A percentile compares a stretch with the other conserved stretches of the same genome.
Evolutionary conservation across 2,113 vertebrate species (phyloP).

Genomic region (Oceanites oceanicus): DNA sequence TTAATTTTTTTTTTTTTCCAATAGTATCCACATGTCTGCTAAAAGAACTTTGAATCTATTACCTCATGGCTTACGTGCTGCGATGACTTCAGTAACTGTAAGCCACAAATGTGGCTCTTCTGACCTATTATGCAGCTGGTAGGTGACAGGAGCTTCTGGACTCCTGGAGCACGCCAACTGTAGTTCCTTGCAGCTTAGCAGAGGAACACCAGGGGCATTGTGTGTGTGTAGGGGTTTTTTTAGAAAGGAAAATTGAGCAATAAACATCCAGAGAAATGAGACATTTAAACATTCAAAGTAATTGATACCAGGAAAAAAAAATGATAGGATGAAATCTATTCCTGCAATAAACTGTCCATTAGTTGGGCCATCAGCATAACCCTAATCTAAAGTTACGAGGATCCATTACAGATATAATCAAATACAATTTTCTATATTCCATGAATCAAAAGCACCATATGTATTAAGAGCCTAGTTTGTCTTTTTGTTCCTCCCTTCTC

Average conservation of each 20-base stretch:
- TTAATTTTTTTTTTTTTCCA: not conserved
- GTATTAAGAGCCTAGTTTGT: constrained; percentile 41
- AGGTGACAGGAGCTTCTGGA: not conserved
- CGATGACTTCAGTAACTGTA: not conserved
- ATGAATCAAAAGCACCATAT: constrained; percentile 59
- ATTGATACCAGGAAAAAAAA: constrained; percentile 66
- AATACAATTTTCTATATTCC: constrained; percentile 60
- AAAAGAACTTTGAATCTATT: not conserved
- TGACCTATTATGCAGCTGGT: not conserved
- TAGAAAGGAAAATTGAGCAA: constrained; percentile 62
- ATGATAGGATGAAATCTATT: constrained; percentile 55
- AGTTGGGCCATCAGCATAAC: constrained; percentile 49
- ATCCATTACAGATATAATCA: constrained; percentile 70
- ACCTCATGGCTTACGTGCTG: not conserved
- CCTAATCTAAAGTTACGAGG: constrained; percentile 70
- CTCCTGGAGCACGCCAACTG: not conserved
- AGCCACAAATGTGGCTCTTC: not conserved
- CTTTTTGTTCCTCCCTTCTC: constrained; percentile 55
- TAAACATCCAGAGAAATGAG: constrained; percentile 69
- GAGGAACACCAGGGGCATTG: not conserved
- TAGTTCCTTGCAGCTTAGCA: not conserved
- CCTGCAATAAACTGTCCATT: constrained; percentile 54
- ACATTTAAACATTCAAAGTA: constrained; percentile 68
- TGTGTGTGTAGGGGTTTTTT: not conserved
- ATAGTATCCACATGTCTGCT: not conserved